Evolutionary conservation across 2,113 vertebrate genomes (phyloP), one percentile per base, ranked within the genome.

Genomic region (Passer montanus): DNA sequence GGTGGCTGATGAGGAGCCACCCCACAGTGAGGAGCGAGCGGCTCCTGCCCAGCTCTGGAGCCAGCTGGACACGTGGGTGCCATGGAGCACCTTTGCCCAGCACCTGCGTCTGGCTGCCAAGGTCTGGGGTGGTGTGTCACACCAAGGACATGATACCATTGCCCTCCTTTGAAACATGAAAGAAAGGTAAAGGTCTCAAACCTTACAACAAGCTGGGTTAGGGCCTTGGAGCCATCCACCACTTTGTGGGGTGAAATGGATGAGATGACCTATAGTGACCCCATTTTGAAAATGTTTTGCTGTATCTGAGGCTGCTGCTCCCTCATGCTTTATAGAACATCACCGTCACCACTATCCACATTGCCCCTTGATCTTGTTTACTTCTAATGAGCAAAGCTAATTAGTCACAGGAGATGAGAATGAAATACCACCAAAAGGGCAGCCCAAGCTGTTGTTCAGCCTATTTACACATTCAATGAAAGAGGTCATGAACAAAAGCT

Each of bases 311-410:
- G 44, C 53, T 30, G 70, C 63, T 8, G 6, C 46, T 84, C n/a
- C 31, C 31, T 91, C 53, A 18, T 1, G 35, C 44, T 47, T 16
- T 13, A 68, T 28, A 46, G 59, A 84, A 66, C 43, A 43, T 52
- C 28, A 2, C 52, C 0, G 0, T 73, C 55, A 55, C 67, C 59
- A 47, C 47, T 70, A 84, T 46, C 50, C 2, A 1, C 41, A 2
- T 20, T 81, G 55, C 89, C 79, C 64, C 64, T 92, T 96, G 93
- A 77, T 70, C 89, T 60, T 27, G 6, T 74, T 92, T 90, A 55
- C 44, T 59, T 77, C 59, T 84, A 21, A 24, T 37, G 75, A 83
- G 53, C 53, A 72, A n/a, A 68, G 23, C 13, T 88, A 75, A 85
- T 85, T 93, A 88, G 47, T 53, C 50, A 49, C 50, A 78, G 33